A percentile compares a stretch with the other conserved stretches of the same genome.
Evolutionary conservation across 2,797 vertebrate species (phyloP).

Genomic region (Mus spretus): DNA sequence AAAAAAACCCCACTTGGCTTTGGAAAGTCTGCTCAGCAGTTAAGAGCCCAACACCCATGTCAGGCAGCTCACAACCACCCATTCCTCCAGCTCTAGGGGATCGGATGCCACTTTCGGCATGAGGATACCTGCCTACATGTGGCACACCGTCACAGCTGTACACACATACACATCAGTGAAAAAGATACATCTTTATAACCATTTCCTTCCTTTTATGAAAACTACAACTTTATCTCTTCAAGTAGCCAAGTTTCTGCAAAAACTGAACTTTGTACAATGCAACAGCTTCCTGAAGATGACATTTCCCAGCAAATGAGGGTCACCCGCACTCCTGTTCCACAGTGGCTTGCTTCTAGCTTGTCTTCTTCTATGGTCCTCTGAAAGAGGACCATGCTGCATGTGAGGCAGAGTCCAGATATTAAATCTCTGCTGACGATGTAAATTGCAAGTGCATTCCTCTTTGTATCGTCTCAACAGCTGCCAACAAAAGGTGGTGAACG

Average conservation of each 20-base stretch:
- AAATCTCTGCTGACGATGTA: conserved; percentile 26
- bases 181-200: background rate
- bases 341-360: conserved; percentile 20
- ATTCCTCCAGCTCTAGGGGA: background rate
- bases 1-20: background rate
- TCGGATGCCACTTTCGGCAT: background rate
- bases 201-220: conserved; percentile 44
- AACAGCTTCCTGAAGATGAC: conserved; percentile 12
- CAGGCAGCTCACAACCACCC: background rate
- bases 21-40: background rate
- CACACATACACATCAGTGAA: background rate
- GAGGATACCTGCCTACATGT: background rate
- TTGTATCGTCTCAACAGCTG: background rate
- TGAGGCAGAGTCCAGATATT: conserved; percentile 5
- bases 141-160: background rate
- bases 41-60: background rate
- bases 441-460: conserved; percentile 38
- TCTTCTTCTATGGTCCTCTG: background rate
- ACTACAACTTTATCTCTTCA: conserved; percentile 32
- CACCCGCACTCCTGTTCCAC: background rate
- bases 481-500: conserved; percentile 15
- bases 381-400: conserved; percentile 2
- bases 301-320: conserved; percentile 34
- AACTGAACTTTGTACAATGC: background rate
- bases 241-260: conserved; percentile 40